Evolutionary conservation across 2,888 invertebrate species (phyloP).

Genomic region (Eilema griseolum): DNA sequence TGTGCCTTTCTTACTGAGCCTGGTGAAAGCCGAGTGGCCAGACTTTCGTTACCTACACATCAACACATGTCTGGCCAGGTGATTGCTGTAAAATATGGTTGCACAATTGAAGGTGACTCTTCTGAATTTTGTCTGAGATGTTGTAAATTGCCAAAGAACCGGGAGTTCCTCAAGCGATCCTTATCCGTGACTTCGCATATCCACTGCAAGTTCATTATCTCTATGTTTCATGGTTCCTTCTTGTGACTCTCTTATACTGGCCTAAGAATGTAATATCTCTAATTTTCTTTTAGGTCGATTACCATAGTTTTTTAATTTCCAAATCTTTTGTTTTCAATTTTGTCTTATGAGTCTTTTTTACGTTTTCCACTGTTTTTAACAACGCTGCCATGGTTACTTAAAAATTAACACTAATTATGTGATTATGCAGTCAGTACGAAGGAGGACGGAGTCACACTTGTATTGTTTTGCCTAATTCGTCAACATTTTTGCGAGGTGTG

Average conservation of each 20-base stretch:
- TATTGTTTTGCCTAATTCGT: constrained; percentile 15
- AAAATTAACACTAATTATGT: constrained; percentile 3
- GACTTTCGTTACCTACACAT: no score
- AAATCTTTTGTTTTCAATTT: background rate
- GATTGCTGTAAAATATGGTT: no score
- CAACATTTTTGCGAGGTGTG: constrained; percentile 26
- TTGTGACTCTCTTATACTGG: background rate
- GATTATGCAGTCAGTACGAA: constrained; percentile 6
- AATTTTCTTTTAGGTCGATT: background rate
- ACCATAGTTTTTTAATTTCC: background rate
- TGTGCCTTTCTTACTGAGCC: background rate
- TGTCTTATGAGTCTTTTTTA: background rate
- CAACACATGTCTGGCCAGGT: no score
- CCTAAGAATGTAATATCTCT: no score
- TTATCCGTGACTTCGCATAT: background rate
- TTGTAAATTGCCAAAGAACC: background rate
- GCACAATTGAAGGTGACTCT: no score
- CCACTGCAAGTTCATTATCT: background rate
- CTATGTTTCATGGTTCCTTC: background rate
- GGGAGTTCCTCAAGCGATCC: background rate
- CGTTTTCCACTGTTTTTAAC: background rate
- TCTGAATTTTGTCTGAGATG: no score
- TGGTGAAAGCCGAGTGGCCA: background rate
- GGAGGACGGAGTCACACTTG: background rate
- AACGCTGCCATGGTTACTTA: background rate